A percentile compares a stretch with the other conserved stretches of the same genome.
phyloP scores from a whole-genome alignment of 1,140 invertebrate genomes.

The Idris sp. region DNA sequence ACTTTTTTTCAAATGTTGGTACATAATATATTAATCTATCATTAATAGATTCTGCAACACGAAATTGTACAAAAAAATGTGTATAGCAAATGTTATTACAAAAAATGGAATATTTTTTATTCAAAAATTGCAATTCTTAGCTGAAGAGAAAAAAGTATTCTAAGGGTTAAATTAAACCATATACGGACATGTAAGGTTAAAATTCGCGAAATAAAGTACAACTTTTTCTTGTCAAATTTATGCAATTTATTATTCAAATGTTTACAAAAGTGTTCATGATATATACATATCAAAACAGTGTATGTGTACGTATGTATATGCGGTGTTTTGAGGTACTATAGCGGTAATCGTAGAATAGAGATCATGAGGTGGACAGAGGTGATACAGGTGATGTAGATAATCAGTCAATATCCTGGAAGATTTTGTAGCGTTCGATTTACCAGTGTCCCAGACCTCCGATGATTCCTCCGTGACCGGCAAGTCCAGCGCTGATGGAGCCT shows the following conservation, averaged over 20 bases:
- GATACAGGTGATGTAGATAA: conserved; percentile 56
- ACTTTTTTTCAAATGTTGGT: no score
- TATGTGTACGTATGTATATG: conserved; percentile 29
- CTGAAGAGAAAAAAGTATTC: no score
- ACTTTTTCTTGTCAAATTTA: conserved; percentile 28
- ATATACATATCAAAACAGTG: conserved; percentile 56
- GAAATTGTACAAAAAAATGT: no score
- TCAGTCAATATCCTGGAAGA: conserved; percentile 59
- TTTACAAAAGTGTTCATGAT: conserved; percentile 49
- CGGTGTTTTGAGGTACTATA: conserved; percentile 69
- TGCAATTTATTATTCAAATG: conserved; percentile 57
- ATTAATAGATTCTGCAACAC: no score
- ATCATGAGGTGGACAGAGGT: conserved; percentile 63
- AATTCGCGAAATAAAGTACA: neutral
- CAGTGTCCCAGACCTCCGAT: conserved; percentile 57
- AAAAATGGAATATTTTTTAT: no score
- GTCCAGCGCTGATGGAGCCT: conserved; percentile 71
- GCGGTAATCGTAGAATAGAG: conserved; percentile 67
- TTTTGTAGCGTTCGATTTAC: conserved; percentile 38
- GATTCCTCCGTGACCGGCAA: conserved; percentile 65
- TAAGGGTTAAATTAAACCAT: no score
- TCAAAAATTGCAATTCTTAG: no score
- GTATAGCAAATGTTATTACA: no score
- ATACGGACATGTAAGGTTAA: no score
- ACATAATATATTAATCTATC: no score